Evolutionary conservation across 2,888 invertebrate species (phyloP), one percentile per base, ranked within the genome.

Genomic region (Andrena flavipes): DNA sequence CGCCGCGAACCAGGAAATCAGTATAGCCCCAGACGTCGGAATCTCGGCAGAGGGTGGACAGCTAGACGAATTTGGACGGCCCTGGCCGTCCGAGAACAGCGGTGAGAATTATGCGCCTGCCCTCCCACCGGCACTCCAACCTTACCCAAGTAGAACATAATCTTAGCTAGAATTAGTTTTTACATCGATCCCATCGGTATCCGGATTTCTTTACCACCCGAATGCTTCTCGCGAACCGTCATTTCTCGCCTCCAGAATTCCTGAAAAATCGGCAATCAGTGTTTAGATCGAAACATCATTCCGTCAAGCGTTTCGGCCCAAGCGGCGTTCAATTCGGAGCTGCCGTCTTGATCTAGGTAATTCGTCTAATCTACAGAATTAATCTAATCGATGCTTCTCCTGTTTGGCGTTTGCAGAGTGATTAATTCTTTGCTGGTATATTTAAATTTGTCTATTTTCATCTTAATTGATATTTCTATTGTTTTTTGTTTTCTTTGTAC

Each of bases 41-140:
- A 82, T 76, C 29, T 73, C 64, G 65, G 80, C 23, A 82, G 83
- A 77, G 84, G 83, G 83, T 74, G 79, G 80, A 82, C 76, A 69
- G 67, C 63, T 49, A 49, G 71, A 76, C 81, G 49, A 64, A 76
- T 88, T 87, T 88, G 82, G 83, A 81, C 80, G 76, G 30, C 84
- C 86, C 86, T 86, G 76, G 62, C 62, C 76, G 81, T 76, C 64
- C 81, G 81, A 81, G 82, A 76, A 72, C 82, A 82, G 82, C 76
- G 42, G 70, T 60, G 70, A 76, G 72, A 82, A 82, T 82, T 82
- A 82, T 82, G 76, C 63, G 65, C 20, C 64, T 51, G 42, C 82
- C 42, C 82, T 81, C 71, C 82, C 82, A 81, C 81, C 72, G 82
- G 29, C 26, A 20, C 82, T 60, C 68, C 81, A 76, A 72, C 60